Evolutionary conservation across 2,113 vertebrate species (phyloP).

Genomic region (Pyrgilauda ruficollis): DNA sequence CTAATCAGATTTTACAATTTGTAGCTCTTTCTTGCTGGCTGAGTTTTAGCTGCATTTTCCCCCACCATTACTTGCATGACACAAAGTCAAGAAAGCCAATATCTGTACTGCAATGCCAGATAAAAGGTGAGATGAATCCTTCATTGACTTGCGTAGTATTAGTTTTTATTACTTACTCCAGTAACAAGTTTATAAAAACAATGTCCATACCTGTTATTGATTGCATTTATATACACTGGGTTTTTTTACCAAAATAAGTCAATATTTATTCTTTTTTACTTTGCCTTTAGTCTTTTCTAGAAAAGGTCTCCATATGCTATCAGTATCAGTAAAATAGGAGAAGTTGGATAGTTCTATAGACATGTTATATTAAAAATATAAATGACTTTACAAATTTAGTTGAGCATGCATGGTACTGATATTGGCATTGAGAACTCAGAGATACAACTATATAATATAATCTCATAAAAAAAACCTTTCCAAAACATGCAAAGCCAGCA

Average conservation of each 20-base stretch:
- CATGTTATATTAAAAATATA: neutral
- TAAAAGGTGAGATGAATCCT: conserved; percentile 70
- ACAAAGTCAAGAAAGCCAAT: conserved; percentile 55
- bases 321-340: neutral
- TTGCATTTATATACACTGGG: conserved; percentile 68
- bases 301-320: neutral
- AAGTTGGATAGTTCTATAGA: neutral
- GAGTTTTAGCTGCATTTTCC: conserved; percentile 45
- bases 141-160: conserved; percentile 50
- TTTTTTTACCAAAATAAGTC: conserved; percentile 18
- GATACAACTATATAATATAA: neutral
- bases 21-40: neutral
- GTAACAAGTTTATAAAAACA: conserved; percentile 67
- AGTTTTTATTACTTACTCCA: conserved; percentile 49
- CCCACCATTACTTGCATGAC: conserved; percentile 29
- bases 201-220: conserved; percentile 67
- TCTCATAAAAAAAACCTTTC: neutral
- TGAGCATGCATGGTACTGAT: neutral
- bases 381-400: neutral
- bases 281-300: conserved; percentile 46
- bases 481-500: neutral
- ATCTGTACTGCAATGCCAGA: conserved; percentile 31
- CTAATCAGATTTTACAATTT: conserved; percentile 47
- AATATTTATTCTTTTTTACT: conserved; percentile 67
- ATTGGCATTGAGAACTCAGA: neutral